Evolutionary conservation across 2,888 invertebrate genomes (phyloP).

Genomic region (Nomada fabriciana): DNA sequence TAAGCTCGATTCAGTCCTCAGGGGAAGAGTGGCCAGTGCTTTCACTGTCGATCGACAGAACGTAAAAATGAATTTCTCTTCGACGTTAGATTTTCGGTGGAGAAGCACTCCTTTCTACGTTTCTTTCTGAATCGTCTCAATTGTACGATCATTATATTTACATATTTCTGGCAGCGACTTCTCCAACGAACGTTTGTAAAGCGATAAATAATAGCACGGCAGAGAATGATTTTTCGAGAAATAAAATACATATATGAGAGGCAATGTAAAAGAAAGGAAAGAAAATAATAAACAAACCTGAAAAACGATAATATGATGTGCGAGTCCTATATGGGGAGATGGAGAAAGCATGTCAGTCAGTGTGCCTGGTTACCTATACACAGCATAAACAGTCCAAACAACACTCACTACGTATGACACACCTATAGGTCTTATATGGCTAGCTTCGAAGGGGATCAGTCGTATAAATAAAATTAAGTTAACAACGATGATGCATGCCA

Average conservation of each 20-base stretch:
- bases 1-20: slow-evolving; percentile 85
- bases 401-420: slow-evolving; percentile 75
- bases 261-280: slow-evolving; percentile 57
- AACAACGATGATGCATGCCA: slow-evolving; percentile 59
- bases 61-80: not conserved
- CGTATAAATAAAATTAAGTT: slow-evolving; percentile 16
- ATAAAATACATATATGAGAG: slow-evolving; percentile 19
- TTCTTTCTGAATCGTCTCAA: not conserved
- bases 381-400: slow-evolving; percentile 83
- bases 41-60: slow-evolving; percentile 86
- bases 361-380: slow-evolving; percentile 83
- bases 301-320: slow-evolving; percentile 79
- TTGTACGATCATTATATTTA: not conserved
- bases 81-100: not conserved
- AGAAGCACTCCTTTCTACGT: not conserved
- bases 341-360: slow-evolving; percentile 81
- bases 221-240: slow-evolving; percentile 25
- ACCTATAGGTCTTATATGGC: slow-evolving; percentile 44
- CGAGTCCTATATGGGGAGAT: slow-evolving; percentile 80
- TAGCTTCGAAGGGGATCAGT: slow-evolving; percentile 29
- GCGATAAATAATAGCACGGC: not conserved
- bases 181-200: slow-evolving; percentile 4
- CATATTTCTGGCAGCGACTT: not conserved
- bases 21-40: slow-evolving; percentile 90
- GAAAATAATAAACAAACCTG: slow-evolving; percentile 83